Conservation (phyloP, 1,140 invertebrate species). For the Eurytemora carolleeae region DNA sequence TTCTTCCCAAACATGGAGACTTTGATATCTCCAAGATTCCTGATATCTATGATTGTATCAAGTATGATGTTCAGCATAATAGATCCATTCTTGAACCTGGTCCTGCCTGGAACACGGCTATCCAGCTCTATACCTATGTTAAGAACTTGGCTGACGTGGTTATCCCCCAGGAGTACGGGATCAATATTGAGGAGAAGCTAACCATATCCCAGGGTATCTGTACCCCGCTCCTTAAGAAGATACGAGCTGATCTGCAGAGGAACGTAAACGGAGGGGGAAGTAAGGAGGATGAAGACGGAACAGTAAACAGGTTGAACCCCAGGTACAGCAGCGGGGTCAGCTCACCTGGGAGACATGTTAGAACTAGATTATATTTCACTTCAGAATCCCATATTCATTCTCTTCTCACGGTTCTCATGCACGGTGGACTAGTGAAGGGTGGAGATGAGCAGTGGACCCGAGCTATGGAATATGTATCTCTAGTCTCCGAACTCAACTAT, state of each 20-base stretch:
- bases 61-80: slow-evolving; percentile 97
- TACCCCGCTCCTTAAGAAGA: slow-evolving; percentile 85
- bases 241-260: slow-evolving; percentile 76
- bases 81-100: slow-evolving; percentile 39
- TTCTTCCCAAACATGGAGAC: slow-evolving; percentile 63
- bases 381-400: slow-evolving; percentile 99
- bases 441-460: slow-evolving; percentile 93
- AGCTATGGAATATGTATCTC: slow-evolving; percentile 93
- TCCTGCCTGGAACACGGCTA: slow-evolving; percentile 38
- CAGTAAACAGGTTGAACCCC: slow-evolving; percentile 37
- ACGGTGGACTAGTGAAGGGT: slow-evolving; percentile 62
- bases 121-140: slow-evolving; percentile 82
- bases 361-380: slow-evolving; percentile 93
- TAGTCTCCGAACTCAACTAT: slow-evolving; percentile 95
- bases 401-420: slow-evolving; percentile 78
- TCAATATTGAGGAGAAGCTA: slow-evolving; percentile 83
- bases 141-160: slow-evolving; percentile 94
- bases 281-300: slow-evolving; percentile 43
- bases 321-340: slow-evolving; percentile 94
- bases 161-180: slow-evolving; percentile 97
- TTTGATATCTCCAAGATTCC: slow-evolving; percentile 99
- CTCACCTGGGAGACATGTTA: slow-evolving; percentile 86
- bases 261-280: slow-evolving; percentile 66
- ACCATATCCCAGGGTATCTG: slow-evolving; percentile 94
- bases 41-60: slow-evolving; percentile 98